Evolutionary conservation across 2,888 invertebrate species (phyloP).

Genomic region (Drosophila diplacantha): DNA sequence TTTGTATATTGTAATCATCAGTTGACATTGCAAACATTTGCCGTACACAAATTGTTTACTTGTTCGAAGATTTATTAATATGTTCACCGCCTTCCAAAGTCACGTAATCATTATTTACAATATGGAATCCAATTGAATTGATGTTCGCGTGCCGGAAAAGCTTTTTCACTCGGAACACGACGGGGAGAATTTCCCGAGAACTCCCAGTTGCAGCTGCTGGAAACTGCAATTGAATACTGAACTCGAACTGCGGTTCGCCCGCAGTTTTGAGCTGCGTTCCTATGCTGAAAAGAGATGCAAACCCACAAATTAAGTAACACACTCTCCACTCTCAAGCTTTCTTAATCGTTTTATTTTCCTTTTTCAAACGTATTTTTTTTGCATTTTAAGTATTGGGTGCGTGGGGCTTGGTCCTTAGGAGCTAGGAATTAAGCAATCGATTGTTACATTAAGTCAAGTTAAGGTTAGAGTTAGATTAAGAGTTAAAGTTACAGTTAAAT

Average conservation of each 20-base stretch:
- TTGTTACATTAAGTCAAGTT: constrained; percentile 23
- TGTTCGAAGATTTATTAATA: constrained; percentile 9
- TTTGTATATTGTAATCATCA: neutral
- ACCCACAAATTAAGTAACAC: neutral
- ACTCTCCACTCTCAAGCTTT: constrained; percentile 15
- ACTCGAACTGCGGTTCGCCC: neutral
- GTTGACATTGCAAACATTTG: no score
- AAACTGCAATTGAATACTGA: constrained; percentile 20
- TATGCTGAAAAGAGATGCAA: neutral
- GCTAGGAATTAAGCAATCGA: constrained; percentile 38
- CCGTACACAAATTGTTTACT: constrained; percentile 19
- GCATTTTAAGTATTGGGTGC: constrained; percentile 18
- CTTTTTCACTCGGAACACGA: neutral
- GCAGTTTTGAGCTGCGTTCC: neutral
- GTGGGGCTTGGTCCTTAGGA: constrained; percentile 19
- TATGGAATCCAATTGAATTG: neutral
- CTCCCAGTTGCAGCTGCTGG: neutral
- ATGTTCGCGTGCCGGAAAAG: constrained; percentile 19
- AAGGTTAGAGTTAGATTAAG: neutral
- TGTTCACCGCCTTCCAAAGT: neutral
- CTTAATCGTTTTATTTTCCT: constrained; percentile 26
- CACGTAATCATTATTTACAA: constrained; percentile 3
- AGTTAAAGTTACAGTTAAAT: constrained; percentile 3
- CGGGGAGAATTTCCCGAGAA: neutral
- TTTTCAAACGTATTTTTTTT: constrained; percentile 31